A percentile compares a stretch with the other conserved stretches of the same genome.
Conservation (phyloP, 2,113 vertebrate species). For the Anthoscopus minutus region DNA sequence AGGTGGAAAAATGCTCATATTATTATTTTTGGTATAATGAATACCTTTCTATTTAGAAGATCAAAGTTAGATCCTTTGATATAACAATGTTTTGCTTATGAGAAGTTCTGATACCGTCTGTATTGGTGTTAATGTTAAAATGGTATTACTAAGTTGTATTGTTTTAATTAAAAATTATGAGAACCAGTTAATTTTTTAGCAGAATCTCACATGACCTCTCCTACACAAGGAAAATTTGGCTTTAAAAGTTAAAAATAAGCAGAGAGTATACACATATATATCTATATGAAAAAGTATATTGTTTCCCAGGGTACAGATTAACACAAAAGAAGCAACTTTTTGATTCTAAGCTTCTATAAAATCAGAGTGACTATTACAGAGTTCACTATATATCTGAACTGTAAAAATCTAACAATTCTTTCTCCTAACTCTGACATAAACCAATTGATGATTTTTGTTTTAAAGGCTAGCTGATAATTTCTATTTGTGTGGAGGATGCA, state of each 20-base stretch:
- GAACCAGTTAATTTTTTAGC: background rate
- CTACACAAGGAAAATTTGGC: background rate
- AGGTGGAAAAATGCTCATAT: background rate
- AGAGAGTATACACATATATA: background rate
- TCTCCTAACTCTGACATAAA: background rate
- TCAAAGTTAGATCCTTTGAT: background rate
- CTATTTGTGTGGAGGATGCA: conserved; percentile 56
- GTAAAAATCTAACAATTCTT: background rate
- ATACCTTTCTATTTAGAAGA: background rate
- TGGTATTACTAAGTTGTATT: background rate
- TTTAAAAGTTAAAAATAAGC: background rate
- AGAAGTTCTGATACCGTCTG: background rate
- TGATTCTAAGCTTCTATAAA: background rate
- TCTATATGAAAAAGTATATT: background rate
- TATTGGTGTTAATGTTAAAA: background rate
- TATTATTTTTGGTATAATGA: background rate
- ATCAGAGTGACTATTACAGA: background rate
- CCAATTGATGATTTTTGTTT: background rate
- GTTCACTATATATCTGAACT: background rate
- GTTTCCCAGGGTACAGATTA: background rate
- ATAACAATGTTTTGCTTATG: background rate
- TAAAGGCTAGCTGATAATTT: conserved; percentile 72
- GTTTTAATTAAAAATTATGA: background rate
- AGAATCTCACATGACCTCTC: background rate
- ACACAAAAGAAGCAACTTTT: background rate